phyloP scores from a whole-genome alignment of 2,113 vertebrate genomes.

The Crotalus viridis region DNA sequence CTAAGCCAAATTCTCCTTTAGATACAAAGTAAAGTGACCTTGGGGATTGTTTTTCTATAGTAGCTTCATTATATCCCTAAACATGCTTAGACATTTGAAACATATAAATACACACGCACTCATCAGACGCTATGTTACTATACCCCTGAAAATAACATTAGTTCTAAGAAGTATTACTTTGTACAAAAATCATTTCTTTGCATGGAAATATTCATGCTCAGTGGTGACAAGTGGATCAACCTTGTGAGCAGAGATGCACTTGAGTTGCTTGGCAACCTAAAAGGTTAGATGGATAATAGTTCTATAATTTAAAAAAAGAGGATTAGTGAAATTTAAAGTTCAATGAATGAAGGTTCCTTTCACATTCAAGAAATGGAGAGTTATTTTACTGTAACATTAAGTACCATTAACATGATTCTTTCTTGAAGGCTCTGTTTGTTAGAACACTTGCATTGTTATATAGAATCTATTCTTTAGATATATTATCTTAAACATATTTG shows the following conservation, averaged over 20 bases:
- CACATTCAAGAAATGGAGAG: not conserved
- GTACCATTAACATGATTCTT: conserved; percentile 1
- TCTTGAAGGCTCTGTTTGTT: not conserved
- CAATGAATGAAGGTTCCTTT: conserved; percentile 28
- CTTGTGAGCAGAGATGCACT: conserved; percentile 40
- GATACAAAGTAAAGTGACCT: not conserved
- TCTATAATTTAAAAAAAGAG: conserved; percentile 32
- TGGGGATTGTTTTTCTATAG: not conserved
- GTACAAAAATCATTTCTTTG: not conserved
- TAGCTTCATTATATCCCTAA: not conserved
- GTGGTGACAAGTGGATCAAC: conserved; percentile 31
- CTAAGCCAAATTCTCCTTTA: not conserved
- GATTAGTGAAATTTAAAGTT: conserved; percentile 25
- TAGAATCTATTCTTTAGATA: not conserved
- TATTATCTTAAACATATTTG: not conserved
- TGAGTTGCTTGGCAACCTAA: conserved; percentile 37
- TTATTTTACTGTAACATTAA: not conserved
- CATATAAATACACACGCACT: not conserved
- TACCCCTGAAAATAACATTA: not conserved
- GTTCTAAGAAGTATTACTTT: not conserved
- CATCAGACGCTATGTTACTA: not conserved
- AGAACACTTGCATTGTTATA: not conserved
- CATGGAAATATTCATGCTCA: conserved; percentile 36
- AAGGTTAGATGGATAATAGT: conserved; percentile 7
- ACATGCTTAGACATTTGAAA: not conserved